Base-by-base conservation (phyloP, 1,140 invertebrate species). In the Mizuhopecten yessoensis region DNA sequence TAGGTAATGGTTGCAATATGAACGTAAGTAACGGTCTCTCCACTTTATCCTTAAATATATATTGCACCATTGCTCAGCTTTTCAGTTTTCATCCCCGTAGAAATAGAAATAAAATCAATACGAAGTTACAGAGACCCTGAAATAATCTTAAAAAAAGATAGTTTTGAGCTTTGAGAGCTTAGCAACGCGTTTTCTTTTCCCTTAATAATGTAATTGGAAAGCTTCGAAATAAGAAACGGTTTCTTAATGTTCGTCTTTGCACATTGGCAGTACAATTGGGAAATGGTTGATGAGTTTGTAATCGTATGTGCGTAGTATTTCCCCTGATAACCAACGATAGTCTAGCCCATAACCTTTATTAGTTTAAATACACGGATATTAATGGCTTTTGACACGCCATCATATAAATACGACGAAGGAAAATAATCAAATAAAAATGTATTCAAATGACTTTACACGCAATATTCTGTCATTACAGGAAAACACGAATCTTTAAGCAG, bases 331-430 rank as follows among this genome's bases (percentile, higher is more conserved):
- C 5, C 23, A n/a, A 29, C n/a, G 23, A 1, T 75, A 75, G 57
- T 75, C 57, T 75, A 75, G 57, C n/a, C 57, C n/a, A 75, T 75
- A 29, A 75, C n/a, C 57, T 75, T 75, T 75, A 75, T 75, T 75
- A 75, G 57, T n/a, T 29, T 75, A 75, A 5, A 75, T 75, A 29
- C 57, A 75, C 1, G 11, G 57, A n/a, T 75, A n/a, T 29, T 75
- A 75, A 75, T 75, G 57, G 11, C 57, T 75, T 75, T 75, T 75
- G 23, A 75, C 57, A 75, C 57, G 57, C 57, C 29, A 75, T 29
- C 57, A 29, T 75, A 75, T 29, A 5, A 75, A 75, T 75, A 45
- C 57, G 5, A 3, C 23, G 57, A 75, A 75, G n/a, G 45, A 17
- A 75, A 29, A 75, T n/a, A n/a, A 75, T 75, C n/a, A 75, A 75